Base-by-base conservation (phyloP, 2,797 vertebrate genomes). In the Gallinago nigripennis region DNA sequence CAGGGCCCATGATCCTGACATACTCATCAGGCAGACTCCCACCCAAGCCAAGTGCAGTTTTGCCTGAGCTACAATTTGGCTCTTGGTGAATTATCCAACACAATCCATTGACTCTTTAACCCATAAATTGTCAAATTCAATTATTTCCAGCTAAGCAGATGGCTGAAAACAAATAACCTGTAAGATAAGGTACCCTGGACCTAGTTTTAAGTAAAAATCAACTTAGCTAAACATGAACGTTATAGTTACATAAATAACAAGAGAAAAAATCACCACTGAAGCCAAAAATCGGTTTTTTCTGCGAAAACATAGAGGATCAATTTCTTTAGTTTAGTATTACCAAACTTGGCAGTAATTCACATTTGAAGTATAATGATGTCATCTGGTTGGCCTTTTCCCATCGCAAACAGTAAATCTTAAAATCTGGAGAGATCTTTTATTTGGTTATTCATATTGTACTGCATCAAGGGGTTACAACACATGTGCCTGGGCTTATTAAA, bases 351-450 rank as follows among this genome's bases (percentile, higher is more conserved):
- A 97, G 96, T 90, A 95, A 94, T 96, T 97, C 97, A 88, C 90
- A 96, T 97, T 95, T 96, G 96, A 95, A 97, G 96, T 95, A 98
- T 97, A 97, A 98, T 99, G 98, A 99, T 98, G 98, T 98, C 98
- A 99, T 98, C 97, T 97, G 95, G 93, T 97, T 98, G 98, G 98
- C 98, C 96, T 97, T 97, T 98, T 97, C 98, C 98, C 95, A 98
- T 97, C 91, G 48, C 97, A 97, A 97, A 98, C 98, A 97, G 98
- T 98, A 98, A 98, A 98, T 98, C 97, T 98, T 96, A 43, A 94
- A 96, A 98, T 97, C 98, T 97, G 98, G 97, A 98, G 97, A 98
- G 97, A 97, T 97, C 93, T 98, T 98, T 98, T 98, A 98, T 98
- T 98, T 98, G 97, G 97, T 98, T 98, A 97, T 97, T 98, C 97